phyloP scores from a whole-genome alignment of 2,113 vertebrate species.

The Alexandromys fortis region DNA sequence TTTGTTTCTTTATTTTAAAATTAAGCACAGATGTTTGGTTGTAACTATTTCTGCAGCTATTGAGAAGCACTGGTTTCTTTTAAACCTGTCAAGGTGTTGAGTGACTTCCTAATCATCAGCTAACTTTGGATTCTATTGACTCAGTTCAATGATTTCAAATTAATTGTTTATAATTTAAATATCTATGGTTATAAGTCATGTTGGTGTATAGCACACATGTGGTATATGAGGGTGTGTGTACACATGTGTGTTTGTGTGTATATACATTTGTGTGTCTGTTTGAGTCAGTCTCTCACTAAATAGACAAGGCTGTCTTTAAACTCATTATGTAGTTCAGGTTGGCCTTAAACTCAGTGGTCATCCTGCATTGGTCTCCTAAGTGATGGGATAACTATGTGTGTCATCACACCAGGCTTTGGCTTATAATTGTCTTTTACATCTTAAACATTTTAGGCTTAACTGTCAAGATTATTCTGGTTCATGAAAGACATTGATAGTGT shows the following conservation, averaged over 20 bases:
- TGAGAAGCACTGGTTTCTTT: not conserved
- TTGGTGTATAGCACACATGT: not conserved
- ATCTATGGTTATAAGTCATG: not conserved
- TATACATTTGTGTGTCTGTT: not conserved
- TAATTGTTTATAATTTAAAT: not conserved
- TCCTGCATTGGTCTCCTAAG: not conserved
- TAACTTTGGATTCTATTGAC: not conserved
- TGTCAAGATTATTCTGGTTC: not conserved
- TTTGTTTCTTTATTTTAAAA: not conserved
- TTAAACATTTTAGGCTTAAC: not conserved
- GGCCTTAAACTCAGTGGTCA: not conserved
- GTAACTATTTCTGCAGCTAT: not conserved
- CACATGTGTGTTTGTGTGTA: not conserved
- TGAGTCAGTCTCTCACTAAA: not conserved
- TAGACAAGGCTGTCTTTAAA: not conserved
- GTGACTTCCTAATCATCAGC: not conserved
- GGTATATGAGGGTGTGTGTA: not conserved
- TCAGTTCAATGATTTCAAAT: not conserved
- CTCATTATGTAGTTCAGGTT: no score
- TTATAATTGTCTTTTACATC: constrained; percentile 27
- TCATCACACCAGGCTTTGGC: not conserved
- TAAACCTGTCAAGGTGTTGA: constrained; percentile 5
- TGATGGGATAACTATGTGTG: no score
- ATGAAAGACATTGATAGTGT: not conserved
- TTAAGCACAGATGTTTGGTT: not conserved